A percentile compares a stretch with the other conserved stretches of the same genome.
Evolutionary conservation across 2,113 vertebrate species (phyloP).

Genomic region (Bujurquina vittata): DNA sequence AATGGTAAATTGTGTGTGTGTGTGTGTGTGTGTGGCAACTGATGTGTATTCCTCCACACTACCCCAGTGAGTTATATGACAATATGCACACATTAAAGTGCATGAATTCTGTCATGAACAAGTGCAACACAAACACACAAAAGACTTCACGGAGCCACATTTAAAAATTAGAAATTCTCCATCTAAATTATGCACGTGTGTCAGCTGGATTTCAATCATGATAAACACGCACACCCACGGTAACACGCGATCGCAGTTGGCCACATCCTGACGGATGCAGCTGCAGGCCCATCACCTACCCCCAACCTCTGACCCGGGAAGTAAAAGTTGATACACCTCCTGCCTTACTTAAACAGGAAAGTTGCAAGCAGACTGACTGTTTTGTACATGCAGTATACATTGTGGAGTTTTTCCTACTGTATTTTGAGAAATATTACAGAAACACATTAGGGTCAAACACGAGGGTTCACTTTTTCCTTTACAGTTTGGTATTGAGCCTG

Average conservation of each 20-base stretch:
- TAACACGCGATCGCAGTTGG: not conserved
- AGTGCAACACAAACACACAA: not conserved
- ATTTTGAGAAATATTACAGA: not conserved
- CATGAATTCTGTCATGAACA: constrained; percentile 23
- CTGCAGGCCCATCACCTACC: constrained; percentile 69
- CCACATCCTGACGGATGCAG: constrained; percentile 70
- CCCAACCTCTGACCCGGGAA: constrained; percentile 57
- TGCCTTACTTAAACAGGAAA: constrained; percentile 46
- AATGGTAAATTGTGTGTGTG: constrained; percentile 60
- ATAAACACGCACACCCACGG: constrained; percentile 15
- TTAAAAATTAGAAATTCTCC: not conserved
- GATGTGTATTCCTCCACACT: constrained; percentile 15
- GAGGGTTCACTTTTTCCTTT: not conserved
- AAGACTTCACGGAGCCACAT: not conserved
- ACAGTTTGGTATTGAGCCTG: not conserved
- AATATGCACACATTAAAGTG: constrained; percentile 50
- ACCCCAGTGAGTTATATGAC: constrained; percentile 20
- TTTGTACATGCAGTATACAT: not conserved
- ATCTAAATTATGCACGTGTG: not conserved
- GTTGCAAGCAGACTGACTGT: not conserved
- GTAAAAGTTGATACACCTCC: constrained; percentile 45
- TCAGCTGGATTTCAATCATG: not conserved
- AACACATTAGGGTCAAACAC: not conserved
- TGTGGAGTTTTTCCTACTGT: not conserved
- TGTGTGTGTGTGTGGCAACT: constrained; percentile 14